A percentile compares a stretch with the other conserved stretches of the same genome.
phyloP scores from a whole-genome alignment of 2,797 vertebrate genomes.

The Simalia tracyae region DNA sequence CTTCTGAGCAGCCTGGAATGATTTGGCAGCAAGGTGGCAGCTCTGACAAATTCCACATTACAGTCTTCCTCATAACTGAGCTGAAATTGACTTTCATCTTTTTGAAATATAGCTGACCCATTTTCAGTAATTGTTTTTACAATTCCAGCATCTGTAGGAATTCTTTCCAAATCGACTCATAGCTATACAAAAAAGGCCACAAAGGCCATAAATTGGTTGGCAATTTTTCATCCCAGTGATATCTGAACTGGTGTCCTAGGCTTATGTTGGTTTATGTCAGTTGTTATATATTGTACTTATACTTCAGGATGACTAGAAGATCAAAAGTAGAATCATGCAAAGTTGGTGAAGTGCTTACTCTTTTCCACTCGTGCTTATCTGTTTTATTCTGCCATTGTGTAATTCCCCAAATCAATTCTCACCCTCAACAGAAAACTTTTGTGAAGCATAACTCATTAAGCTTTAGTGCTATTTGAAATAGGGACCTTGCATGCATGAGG shows the following conservation, averaged over 20 bases:
- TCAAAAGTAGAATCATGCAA: conserved; percentile 40
- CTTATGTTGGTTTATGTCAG: conserved; percentile 53
- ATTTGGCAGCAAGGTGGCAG: background rate
- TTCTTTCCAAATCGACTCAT: background rate
- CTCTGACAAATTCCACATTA: background rate
- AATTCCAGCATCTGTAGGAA: background rate
- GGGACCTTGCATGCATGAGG: conserved; percentile 69
- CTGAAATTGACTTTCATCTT: background rate
- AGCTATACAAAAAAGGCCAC: background rate
- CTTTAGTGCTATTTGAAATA: conserved; percentile 63
- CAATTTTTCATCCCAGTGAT: conserved; percentile 54
- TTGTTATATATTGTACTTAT: conserved; percentile 53
- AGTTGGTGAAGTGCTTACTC: conserved; percentile 59
- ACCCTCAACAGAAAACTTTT: conserved; percentile 66
- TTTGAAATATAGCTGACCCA: background rate
- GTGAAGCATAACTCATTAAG: conserved; percentile 67
- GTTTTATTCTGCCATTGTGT: conserved; percentile 50
- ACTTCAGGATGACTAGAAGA: conserved; percentile 36
- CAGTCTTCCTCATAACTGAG: background rate
- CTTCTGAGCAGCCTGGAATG: background rate
- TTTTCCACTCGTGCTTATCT: conserved; percentile 42
- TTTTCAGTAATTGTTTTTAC: background rate
- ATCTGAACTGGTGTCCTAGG: conserved; percentile 39
- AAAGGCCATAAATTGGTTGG: conserved; percentile 23
- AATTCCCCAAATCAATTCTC: conserved; percentile 54